phyloP scores from a whole-genome alignment of 2,888 invertebrate species.

The Troides oblongomaculatus region DNA sequence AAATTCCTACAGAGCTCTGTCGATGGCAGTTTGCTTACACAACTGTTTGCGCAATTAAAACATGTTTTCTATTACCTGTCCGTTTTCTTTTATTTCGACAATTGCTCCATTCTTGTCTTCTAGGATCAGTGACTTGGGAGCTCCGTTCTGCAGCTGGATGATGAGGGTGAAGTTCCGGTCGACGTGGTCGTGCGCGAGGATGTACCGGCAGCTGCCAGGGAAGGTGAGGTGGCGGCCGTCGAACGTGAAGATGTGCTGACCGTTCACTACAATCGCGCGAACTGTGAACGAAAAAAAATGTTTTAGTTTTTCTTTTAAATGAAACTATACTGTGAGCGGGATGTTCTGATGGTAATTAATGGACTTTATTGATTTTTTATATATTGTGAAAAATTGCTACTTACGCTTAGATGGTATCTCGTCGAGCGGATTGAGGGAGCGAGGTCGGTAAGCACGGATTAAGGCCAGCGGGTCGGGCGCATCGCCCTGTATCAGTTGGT shows the following conservation, averaged over 20 bases:
- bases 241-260: slow-evolving; percentile 93
- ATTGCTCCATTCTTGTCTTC: slow-evolving; percentile 84
- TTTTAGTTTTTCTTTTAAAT: no score
- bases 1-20: no score
- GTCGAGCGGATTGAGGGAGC: slow-evolving; percentile 75
- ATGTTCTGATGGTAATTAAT: no score
- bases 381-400: slow-evolving; percentile 33
- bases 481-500: slow-evolving; percentile 81
- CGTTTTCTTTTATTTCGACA: slow-evolving; percentile 82
- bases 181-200: slow-evolving; percentile 90
- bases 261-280: slow-evolving; percentile 86
- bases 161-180: slow-evolving; percentile 92
- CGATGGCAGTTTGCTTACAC: no score
- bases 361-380: no score
- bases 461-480: slow-evolving; percentile 76
- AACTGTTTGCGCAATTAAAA: no score
- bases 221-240: slow-evolving; percentile 90
- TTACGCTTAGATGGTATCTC: slow-evolving; percentile 83
- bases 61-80: slow-evolving; percentile 67
- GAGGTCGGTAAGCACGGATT: slow-evolving; percentile 79
- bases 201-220: slow-evolving; percentile 90
- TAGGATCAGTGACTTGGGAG: slow-evolving; percentile 83
- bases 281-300: slow-evolving; percentile 58
- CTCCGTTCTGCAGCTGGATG: slow-evolving; percentile 85
- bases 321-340: no score